phyloP scores from a whole-genome alignment of 1,140 invertebrate species.

The Acromyrmex charruanus region DNA sequence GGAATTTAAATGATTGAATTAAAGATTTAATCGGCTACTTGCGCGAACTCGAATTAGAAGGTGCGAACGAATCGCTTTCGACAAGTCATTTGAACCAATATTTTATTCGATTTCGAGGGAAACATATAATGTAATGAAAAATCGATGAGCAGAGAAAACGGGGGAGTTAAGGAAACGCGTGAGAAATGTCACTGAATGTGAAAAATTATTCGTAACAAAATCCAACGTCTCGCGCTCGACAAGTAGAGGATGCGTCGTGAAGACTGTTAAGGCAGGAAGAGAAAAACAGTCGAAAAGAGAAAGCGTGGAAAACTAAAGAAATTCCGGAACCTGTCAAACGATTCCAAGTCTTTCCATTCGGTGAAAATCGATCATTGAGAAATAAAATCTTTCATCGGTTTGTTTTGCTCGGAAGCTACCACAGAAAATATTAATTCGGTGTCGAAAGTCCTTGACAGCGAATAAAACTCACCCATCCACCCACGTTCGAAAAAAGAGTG shows the following conservation, averaged over 20 bases:
- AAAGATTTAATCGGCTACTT: slow-evolving; percentile 33
- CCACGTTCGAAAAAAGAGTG: background rate
- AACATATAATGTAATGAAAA: slow-evolving; percentile 6
- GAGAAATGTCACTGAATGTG: background rate
- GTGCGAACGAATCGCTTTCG: background rate
- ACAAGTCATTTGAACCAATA: background rate
- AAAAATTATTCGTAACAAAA: background rate
- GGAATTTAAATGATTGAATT: background rate
- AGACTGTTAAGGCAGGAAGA: slow-evolving; percentile 10
- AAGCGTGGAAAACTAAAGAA: background rate
- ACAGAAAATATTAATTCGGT: background rate
- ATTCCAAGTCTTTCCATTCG: background rate
- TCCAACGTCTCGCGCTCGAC: slow-evolving; percentile 2
- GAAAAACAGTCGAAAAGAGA: background rate
- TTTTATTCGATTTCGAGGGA: slow-evolving; percentile 7
- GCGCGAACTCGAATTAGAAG: slow-evolving; percentile 23
- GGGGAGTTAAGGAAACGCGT: background rate
- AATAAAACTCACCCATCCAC: slow-evolving; percentile 27
- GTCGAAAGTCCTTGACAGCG: background rate
- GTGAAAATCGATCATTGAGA: background rate
- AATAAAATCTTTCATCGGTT: background rate
- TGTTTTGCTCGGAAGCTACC: slow-evolving; percentile 11
- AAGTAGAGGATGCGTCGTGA: background rate
- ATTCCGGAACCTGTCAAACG: background rate
- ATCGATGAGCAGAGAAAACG: slow-evolving; percentile 2